Percentiles rank a stretch among this genome's conserved stretches.
phyloP scores from a whole-genome alignment of 2,113 vertebrate genomes.

The Ancistrus triradiatus region DNA sequence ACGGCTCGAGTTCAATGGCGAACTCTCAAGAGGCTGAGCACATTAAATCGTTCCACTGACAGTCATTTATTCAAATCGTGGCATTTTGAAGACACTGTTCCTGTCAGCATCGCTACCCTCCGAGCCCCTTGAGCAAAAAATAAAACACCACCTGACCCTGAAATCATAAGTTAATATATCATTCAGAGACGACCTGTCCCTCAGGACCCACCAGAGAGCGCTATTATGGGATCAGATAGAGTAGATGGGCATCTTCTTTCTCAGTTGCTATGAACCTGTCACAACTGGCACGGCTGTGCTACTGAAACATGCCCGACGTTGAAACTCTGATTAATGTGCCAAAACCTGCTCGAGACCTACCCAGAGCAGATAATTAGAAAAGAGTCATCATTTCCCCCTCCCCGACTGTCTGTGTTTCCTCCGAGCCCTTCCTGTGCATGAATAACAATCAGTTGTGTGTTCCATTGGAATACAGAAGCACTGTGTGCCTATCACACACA shows the following conservation, averaged over 20 bases:
- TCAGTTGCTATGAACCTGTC: background rate
- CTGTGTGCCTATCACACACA: background rate
- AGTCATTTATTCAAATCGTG: constrained; percentile 52
- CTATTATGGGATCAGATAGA: constrained; percentile 17
- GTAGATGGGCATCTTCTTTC: background rate
- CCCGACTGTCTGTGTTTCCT: constrained; percentile 17
- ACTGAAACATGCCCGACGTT: constrained; percentile 10
- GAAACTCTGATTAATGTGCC: constrained; percentile 29
- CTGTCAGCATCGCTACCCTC: constrained; percentile 6
- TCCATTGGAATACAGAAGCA: constrained; percentile 1
- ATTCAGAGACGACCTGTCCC: background rate
- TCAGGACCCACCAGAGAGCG: background rate
- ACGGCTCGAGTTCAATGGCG: constrained; percentile 19
- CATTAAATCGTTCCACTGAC: constrained; percentile 45
- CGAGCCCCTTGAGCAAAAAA: background rate
- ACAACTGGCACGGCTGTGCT: background rate
- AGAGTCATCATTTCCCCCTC: constrained; percentile 35
- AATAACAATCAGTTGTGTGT: constrained; percentile 25
- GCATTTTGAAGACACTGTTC: constrained; percentile 37
- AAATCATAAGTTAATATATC: background rate
- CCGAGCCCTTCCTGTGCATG: constrained; percentile 8
- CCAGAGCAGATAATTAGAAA: constrained; percentile 37
- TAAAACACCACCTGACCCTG: constrained; percentile 10
- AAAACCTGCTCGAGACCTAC: constrained; percentile 22
- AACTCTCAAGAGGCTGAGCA: constrained; percentile 22